Conservation (phyloP, 2,797 vertebrate genomes). For the Psittacula echo region DNA sequence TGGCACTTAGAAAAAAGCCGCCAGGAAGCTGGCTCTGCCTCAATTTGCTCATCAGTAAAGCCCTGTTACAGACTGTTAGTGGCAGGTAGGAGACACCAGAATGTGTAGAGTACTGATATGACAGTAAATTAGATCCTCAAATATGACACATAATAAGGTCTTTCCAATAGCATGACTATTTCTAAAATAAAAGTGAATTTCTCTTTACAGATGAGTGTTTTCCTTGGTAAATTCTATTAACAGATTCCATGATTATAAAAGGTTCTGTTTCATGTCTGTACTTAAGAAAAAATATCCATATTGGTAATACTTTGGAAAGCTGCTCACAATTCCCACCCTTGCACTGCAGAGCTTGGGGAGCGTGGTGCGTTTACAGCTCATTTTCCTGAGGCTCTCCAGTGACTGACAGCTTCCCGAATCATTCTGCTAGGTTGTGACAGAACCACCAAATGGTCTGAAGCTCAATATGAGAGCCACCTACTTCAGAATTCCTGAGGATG, state of each 20-base stretch:
- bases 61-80: neutral
- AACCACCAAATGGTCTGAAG: constrained; percentile 95
- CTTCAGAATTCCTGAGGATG: constrained; percentile 87
- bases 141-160: neutral
- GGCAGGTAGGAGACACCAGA: neutral
- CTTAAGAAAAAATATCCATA: neutral
- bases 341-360: neutral
- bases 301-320: neutral
- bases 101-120: neutral
- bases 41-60: neutral
- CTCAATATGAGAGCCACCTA: constrained; percentile 94
- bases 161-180: neutral
- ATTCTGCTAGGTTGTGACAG: constrained; percentile 89
- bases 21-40: neutral
- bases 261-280: neutral
- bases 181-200: neutral
- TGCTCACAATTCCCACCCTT: neutral
- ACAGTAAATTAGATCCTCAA: neutral
- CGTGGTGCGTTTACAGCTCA: neutral
- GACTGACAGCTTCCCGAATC: neutral
- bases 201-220: neutral
- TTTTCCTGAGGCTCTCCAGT: neutral
- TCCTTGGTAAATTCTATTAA: neutral
- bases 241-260: neutral
- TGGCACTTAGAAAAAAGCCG: neutral